Base-by-base conservation (phyloP, 2,113 vertebrate species). In the Taurulus bubalis region DNA sequence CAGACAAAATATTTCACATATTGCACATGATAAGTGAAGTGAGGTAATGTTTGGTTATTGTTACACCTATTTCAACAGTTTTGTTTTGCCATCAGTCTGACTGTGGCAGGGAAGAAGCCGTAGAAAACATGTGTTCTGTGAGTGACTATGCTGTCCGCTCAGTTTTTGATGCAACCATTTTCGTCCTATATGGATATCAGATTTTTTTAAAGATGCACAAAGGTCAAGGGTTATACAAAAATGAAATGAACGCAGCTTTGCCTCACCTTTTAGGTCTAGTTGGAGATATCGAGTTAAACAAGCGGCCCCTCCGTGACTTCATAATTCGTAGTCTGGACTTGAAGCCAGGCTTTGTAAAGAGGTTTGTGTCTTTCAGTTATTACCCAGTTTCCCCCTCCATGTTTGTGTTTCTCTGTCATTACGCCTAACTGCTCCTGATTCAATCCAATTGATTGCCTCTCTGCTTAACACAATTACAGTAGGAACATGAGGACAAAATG, bases 311-410 rank as follows among this genome's bases (percentile, higher is more conserved):
- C 15, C 60, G 73, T 84, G 87, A 88, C 84, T 93, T 94, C 82
- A 67, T 80, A 62, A 94, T 93, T 83, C 71, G 89, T 36, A 89
- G 92, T 81, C 72, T 94, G 83, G 87, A 92, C 64, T 90, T 94
- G 93, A 91, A 92, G 77, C 90, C 92, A 12, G 80, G 34, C 79
- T 94, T 95, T 84, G 58, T 93, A 71, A 90, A 92, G 76, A 92
- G 91, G 92, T 94, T 87, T 77, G 92, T 85, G 70, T 75, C 59
- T 85, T 77, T 79, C 49, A 55, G 75, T 87, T 86, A 75, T 75
- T 69, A 79, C 77, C 62, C 15, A 22, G 11, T 72, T 79, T 45
- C 42, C 30, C 71, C 47, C 30, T 53, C 36, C 66, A 36, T 75
- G 28, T 90, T 82, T 87, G 69, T 82, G 53, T 60, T 85, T 68